Evolutionary conservation across 2,888 invertebrate species (phyloP).

Genomic region (Cartodere bifasciata): DNA sequence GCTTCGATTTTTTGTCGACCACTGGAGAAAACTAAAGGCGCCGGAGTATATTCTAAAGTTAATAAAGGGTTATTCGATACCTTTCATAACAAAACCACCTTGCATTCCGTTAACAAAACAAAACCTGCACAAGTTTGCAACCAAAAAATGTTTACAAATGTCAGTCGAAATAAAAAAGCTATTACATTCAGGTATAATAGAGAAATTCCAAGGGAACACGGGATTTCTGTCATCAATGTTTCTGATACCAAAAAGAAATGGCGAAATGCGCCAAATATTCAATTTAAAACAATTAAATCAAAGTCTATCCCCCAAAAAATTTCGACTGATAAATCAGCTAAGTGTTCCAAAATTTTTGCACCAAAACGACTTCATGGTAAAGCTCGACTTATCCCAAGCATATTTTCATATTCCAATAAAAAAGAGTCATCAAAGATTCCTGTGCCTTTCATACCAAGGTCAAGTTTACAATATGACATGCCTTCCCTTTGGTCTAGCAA

Average conservation of each 20-base stretch:
- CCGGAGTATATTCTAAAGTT: background rate
- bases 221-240: conserved; percentile 8
- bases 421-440: conserved; percentile 9
- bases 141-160: background rate
- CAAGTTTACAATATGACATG: conserved; percentile 10
- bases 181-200: background rate
- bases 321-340: conserved; percentile 13
- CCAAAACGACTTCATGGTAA: conserved; percentile 12
- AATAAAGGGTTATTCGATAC: conserved; percentile 5
- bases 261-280: conserved; percentile 6
- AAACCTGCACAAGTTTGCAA: background rate
- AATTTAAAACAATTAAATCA: conserved; percentile 9
- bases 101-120: background rate
- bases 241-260: conserved; percentile 7
- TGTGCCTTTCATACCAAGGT: conserved; percentile 5
- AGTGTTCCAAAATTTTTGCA: conserved; percentile 14
- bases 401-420: conserved; percentile 14
- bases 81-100: conserved; percentile 4
- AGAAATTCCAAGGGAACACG: no score
- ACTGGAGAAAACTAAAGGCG: conserved; percentile 1
- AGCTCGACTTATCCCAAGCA: conserved; percentile 14
- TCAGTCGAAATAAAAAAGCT: background rate
- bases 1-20: conserved; percentile 3
- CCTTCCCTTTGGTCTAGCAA: conserved; percentile 15
- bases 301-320: conserved; percentile 11